Base-by-base conservation (phyloP, 2,888 invertebrate genomes). In the Polydrusus tereticollis region DNA sequence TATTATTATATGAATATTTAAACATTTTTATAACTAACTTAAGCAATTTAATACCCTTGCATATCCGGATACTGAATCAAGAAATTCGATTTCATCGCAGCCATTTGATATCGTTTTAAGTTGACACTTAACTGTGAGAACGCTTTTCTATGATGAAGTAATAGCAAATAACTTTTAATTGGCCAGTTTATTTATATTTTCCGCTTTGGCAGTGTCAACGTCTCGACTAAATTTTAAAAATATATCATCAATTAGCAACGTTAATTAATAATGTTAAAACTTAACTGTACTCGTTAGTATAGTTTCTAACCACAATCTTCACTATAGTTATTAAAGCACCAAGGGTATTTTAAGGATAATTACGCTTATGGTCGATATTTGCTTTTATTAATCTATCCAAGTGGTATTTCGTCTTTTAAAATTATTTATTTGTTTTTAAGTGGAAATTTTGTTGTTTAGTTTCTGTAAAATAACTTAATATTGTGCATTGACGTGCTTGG, bases 91-190 rank as follows among this genome's bases (percentile, higher is more conserved):
- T 23, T 14, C 38, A 12, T 41, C 16, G 33, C n/a, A n/a, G n/a
- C 18, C 18, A 59, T 8, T 21, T 8, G 59, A 59, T 59, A 43
- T 43, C 43, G 59, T 26, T 43, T 36, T 21, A 29, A 55, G 8
- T 55, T 55, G 52, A 59, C 59, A 59, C 43, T 16, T 43, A 14
- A 18, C 41, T 43, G 43, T 59, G 43, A 59, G 43, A 43, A 59
- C 16, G 8, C 14, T 43, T 59, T 59, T 16, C 26, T 16, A 41
- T 16, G 58, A 38, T 57, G 20, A 36, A 38, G 20, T 58, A 38
- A 58, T 41, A 16, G 14, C 26, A 26, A 59, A 23, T 41, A 26
- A 23, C 3, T 26, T 43, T 59, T 41, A 59, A 59, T 59, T 43
- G 36, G 36, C 16, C 10, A 8, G 43, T 43, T 26, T 59, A 59